Conservation (phyloP, 2,113 vertebrate species). For the Saguinus imperator region DNA sequence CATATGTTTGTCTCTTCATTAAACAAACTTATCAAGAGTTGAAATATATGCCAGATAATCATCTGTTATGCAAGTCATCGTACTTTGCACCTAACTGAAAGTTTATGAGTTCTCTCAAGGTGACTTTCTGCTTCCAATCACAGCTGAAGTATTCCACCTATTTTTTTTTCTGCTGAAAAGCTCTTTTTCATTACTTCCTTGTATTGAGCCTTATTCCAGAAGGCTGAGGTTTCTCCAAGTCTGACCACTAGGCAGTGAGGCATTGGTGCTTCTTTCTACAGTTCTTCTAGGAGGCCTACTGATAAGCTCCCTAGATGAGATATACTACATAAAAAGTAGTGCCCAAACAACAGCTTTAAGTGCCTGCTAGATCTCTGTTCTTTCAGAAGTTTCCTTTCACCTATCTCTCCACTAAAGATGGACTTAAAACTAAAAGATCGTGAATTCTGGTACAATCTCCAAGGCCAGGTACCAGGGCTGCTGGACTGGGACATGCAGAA, state of each 20-base stretch:
- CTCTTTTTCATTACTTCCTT: not conserved
- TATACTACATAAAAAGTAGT: not conserved
- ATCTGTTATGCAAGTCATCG: not conserved
- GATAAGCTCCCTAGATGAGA: not conserved
- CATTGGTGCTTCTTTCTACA: not conserved
- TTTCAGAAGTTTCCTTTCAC: not conserved
- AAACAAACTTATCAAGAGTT: conserved; percentile 21
- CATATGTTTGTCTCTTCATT: not conserved
- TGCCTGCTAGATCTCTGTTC: not conserved
- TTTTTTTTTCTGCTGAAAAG: conserved; percentile 6
- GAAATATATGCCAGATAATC: not conserved
- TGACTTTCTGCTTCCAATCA: not conserved
- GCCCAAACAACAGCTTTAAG: not conserved
- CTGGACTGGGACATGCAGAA: conserved; percentile 58
- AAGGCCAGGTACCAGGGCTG: conserved; percentile 52
- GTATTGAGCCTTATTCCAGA: not conserved
- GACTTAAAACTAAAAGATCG: conserved; percentile 39
- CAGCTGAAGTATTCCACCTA: not conserved
- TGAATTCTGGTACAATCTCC: conserved; percentile 48
- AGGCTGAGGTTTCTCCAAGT: not conserved
- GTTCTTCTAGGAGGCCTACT: not conserved
- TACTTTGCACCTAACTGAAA: conserved; percentile 8
- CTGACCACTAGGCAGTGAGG: not conserved
- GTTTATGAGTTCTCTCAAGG: not conserved
- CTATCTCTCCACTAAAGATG: conserved; percentile 36